Base-by-base conservation (phyloP, 2,113 vertebrate genomes). In the Lepus europaeus region DNA sequence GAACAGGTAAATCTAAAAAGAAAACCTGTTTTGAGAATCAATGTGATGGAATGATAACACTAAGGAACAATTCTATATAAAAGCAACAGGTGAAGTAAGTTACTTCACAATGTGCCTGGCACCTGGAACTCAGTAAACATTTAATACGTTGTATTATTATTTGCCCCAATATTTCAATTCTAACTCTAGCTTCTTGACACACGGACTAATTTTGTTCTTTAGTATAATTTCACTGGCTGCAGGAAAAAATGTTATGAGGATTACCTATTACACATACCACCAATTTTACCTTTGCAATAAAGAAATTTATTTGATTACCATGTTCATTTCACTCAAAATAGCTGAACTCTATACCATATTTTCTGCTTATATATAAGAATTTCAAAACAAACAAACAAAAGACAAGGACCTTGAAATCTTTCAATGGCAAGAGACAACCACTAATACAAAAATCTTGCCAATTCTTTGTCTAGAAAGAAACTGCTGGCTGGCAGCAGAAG, bases 391-490 rank as follows among this genome's bases (percentile, higher is more conserved):
- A 45, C 45, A 45, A 45, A 45, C 45, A 85, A 87, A 19, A 93
- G n/a, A 91, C 39, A 8, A 91, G 36, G 83, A 63, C 2, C 13
- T 87, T 64, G 19, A 83, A 87, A 87, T n/a, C 23, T n/a, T 85
- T 91, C 8, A 87, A 85, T 1, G 90, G 49, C 29, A 92, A 89
- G 76, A 83, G 36, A 70, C n/a, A 31, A 72, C 6, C 19, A 90
- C 39, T 76, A 56, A 59, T 39, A n/a, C 33, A 83, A 73, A 95
- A 77, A 93, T 25, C 39, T 81, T 73, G 29, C 49, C 61, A 89
- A 29, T 68, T 82, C 51, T 96, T 85, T 93, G 51, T 72, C 70
- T 39, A 83, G 86, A 87, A 91, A 87, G 25, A 95, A 90, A 86
- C 31, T 69, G 76, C 9, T 92, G 45, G 70, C 61, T 93, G 20